Conservation (phyloP, 2,888 invertebrate genomes). For the Seira ritae region DNA sequence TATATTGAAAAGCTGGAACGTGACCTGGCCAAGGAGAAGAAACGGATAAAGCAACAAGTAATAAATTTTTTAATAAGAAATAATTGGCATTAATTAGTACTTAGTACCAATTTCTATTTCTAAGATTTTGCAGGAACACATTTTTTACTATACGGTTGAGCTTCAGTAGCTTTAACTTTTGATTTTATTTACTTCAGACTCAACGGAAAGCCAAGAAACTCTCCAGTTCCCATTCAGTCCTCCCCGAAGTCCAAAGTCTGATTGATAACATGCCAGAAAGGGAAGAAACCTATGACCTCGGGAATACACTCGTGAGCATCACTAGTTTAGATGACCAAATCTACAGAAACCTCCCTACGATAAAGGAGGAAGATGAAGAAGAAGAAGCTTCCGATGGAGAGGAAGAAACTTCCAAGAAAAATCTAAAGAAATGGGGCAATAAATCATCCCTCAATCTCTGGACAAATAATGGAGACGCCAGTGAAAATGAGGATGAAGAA, state of each 20-base stretch:
- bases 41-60: slow-evolving; percentile 67
- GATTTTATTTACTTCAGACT: too few species aligned
- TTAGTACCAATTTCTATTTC: too few species aligned
- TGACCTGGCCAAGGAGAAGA: slow-evolving; percentile 67
- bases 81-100: background rate
- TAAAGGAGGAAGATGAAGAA: slow-evolving; percentile 30
- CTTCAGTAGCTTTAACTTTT: too few species aligned
- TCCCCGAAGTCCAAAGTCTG: slow-evolving; percentile 71
- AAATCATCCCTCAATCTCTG: background rate
- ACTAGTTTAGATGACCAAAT: slow-evolving; percentile 66
- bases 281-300: slow-evolving; percentile 65
- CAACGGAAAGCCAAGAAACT: slow-evolving; percentile 61
- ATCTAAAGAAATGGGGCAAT: background rate
- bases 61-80: background rate
- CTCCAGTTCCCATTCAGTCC: slow-evolving; percentile 69
- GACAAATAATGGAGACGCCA: background rate
- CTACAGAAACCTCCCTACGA: slow-evolving; percentile 42
- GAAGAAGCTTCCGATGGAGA: slow-evolving; percentile 41
- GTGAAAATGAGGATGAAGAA: slow-evolving; percentile 32
- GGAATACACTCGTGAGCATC: slow-evolving; percentile 69
- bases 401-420: background rate
- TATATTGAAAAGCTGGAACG: slow-evolving; percentile 69
- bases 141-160: too few species aligned
- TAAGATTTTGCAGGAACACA: too few species aligned
- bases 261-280: slow-evolving; percentile 55